Evolutionary conservation across 2,888 invertebrate species (phyloP).

Genomic region (Polyploca ridens): DNA sequence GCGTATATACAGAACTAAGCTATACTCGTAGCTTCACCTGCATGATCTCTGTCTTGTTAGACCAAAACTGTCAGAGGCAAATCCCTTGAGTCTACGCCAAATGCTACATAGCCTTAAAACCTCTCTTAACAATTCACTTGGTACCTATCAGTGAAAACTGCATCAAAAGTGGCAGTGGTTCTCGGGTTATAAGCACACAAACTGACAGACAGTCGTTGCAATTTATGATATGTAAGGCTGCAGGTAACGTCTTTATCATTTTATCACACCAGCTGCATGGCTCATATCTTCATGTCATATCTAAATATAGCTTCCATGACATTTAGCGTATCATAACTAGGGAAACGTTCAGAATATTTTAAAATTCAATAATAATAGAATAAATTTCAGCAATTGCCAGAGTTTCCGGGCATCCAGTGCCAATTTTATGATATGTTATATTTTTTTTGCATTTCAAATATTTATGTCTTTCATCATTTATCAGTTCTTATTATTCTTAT

Average conservation of each 20-base stretch:
- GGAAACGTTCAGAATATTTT: neutral
- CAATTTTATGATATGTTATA: neutral
- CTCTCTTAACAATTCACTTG: too few species aligned
- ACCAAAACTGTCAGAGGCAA: too few species aligned
- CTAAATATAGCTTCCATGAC: neutral
- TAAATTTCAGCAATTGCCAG: neutral
- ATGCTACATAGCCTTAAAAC: too few species aligned
- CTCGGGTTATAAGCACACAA: too few species aligned
- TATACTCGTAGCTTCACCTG: too few species aligned
- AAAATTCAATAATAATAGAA: neutral
- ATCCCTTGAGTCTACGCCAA: too few species aligned
- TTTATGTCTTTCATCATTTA: slow-evolving; percentile 38
- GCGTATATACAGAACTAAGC: too few species aligned
- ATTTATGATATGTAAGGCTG: too few species aligned
- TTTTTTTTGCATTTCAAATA: slow-evolving; percentile 27
- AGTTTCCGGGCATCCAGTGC: neutral
- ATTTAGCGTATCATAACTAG: neutral
- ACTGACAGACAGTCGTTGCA: too few species aligned
- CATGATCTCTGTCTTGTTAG: too few species aligned
- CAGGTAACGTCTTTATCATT: neutral
- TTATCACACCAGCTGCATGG: neutral
- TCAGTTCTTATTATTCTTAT: slow-evolving; percentile 26
- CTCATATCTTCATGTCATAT: neutral
- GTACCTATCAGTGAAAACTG: too few species aligned
- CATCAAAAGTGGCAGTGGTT: too few species aligned